A percentile compares a stretch with the other conserved stretches of the same genome.
Evolutionary conservation across 1,140 invertebrate species (phyloP).

Genomic region (Lordiphosa mommai): DNA sequence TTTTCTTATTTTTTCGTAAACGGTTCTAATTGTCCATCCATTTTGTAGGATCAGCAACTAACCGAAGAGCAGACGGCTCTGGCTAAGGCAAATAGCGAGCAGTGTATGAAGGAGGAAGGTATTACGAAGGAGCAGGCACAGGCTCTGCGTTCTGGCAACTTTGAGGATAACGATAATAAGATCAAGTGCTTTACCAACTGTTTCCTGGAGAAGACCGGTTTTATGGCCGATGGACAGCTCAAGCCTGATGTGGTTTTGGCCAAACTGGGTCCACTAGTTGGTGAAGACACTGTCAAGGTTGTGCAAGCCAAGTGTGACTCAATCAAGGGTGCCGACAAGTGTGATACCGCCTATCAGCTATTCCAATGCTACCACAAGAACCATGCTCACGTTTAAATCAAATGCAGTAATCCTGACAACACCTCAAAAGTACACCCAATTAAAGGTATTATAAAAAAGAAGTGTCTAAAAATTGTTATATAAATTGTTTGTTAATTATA

Average conservation of each 20-base stretch:
- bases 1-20: not conserved
- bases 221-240: conserved; percentile 45
- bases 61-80: conserved; percentile 48
- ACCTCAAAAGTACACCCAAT: not conserved
- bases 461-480: conserved; percentile 29
- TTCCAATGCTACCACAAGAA: conserved; percentile 55
- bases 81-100: conserved; percentile 27
- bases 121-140: conserved; percentile 58
- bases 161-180: conserved; percentile 42
- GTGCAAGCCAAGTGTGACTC: conserved; percentile 45
- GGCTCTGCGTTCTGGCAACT: conserved; percentile 37
- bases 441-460: conserved; percentile 13
- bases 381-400: conserved; percentile 28
- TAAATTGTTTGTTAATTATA: conserved; percentile 1
- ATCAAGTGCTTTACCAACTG: conserved; percentile 62
- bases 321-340: conserved; percentile 44
- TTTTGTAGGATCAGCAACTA: conserved; percentile 21
- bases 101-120: conserved; percentile 51
- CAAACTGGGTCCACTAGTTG: conserved; percentile 39
- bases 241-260: conserved; percentile 33
- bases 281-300: conserved; percentile 38
- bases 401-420: too few species aligned
- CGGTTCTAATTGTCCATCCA: not conserved
- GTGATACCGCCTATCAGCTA: conserved; percentile 59
- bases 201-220: conserved; percentile 57